Evolutionary conservation across 2,113 vertebrate genomes (phyloP).

Genomic region (Misgurnus mizolepis): DNA sequence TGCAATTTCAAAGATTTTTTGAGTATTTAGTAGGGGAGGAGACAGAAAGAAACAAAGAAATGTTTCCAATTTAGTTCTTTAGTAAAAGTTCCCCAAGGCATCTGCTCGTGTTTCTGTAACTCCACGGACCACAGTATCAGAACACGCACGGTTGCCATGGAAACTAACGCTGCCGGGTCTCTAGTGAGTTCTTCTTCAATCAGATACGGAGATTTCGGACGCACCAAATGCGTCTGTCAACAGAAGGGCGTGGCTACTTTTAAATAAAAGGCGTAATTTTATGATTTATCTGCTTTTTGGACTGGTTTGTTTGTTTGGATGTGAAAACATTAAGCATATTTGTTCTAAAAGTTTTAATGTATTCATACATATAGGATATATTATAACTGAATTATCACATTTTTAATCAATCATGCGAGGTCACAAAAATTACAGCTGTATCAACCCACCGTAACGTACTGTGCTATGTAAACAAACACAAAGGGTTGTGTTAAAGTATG

Average conservation of each 20-base stretch:
- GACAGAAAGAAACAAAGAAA: not conserved
- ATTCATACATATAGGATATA: no score
- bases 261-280: conserved; percentile 2
- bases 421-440: not conserved
- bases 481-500: not conserved
- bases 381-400: not conserved
- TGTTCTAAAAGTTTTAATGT: no score
- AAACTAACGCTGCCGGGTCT: conserved; percentile 17
- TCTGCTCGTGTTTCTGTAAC: not conserved
- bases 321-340: no score
- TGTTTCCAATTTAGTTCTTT: not conserved
- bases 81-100: not conserved
- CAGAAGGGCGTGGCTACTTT: not conserved
- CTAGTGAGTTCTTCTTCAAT: not conserved
- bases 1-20: not conserved
- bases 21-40: not conserved
- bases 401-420: no score
- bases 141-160: conserved; percentile 31
- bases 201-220: not conserved
- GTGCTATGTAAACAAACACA: not conserved
- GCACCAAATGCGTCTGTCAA: not conserved
- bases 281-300: not conserved
- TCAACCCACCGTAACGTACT: not conserved
- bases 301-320: not conserved
- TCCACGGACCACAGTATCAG: not conserved